Evolutionary conservation across 2,797 vertebrate genomes (phyloP), one percentile per base, ranked within the genome.

Genomic region (Sparidentex hasta): DNA sequence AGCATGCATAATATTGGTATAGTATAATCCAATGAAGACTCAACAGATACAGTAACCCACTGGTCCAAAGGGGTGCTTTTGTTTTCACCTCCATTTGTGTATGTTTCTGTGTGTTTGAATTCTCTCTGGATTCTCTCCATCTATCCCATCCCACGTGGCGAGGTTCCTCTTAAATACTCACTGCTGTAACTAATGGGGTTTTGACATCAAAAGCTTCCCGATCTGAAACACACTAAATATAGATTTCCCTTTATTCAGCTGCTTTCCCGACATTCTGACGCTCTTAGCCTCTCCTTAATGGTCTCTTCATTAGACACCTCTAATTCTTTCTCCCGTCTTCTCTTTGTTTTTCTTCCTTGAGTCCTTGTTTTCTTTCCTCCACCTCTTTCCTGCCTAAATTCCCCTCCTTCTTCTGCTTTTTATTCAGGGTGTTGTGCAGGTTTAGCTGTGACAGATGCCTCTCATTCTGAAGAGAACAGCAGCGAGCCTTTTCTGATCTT

Each of bases 171-270:
- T 84, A 38, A 81, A 81, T 56, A 76, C 73, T 77, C 58, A 21
- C 51, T 7, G n/a, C 58, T 78, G 71, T 71, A 65, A 55, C 75
- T 88, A 82, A 87, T 87, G 51, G 68, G 65, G 68, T 52, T 85
- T 64, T 86, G 78, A 90, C 84, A 82, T 89, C 82, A 88, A 91
- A 89, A 50, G 11, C 47, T 58, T 87, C 46, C 25, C 58, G 58
- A 65, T 82, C 54, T 71, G 64, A 84, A 85, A 83, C 56, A 76
- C 51, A 20, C 72, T 64, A 78, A 78, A 75, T 80, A 75, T 68
- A 86, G 52, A 5, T n/a, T 71, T 74, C 71, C 38, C 66, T 78
- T 76, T 74, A 61, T 68, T 76, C 58, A 71, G 44, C 17, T 46
- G 38, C 54, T 72, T 82, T 27, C 41, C 41, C 44, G 5, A 5